Evolutionary conservation across 2,888 invertebrate genomes (phyloP), one percentile per base, ranked within the genome.

Genomic region (Hybos culiciformis): DNA sequence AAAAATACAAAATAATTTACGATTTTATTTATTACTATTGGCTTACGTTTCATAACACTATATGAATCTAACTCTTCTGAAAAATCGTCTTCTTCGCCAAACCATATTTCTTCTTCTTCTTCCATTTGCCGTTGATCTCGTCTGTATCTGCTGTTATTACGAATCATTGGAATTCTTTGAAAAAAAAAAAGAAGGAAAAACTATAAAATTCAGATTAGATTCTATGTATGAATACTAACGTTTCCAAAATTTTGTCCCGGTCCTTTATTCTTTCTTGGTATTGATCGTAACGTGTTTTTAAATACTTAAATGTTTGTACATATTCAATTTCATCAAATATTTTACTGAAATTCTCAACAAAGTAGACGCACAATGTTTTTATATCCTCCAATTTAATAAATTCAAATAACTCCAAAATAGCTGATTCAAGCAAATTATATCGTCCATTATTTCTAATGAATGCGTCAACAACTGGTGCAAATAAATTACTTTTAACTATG

Each of bases 81-180:
- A 50, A 85, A 80, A 61, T 91, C 92, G 61, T 94, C 94, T 51
- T 96, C 96, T 56, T 93, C 92, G 61, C 93, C 92, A 68, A 96
- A 96, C 94, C 94, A 97, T 80, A 93, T 88, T 69, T 96, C 96
- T 61, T 97, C 96, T 56, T 96, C 96, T 60, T 96, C 94, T 51
- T 97, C 96, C 57, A 93, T 76, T 63, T 91, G 85, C 43, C 94
- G 76, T 54, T 90, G 87, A 69, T 96, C 94, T 49, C 93, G 78
- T 49, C 94, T 74, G 68, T 85, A 93, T 52, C 94, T 77, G 43
- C 55, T 58, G 59, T 54, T 57, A 53, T 75, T 78, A 51, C 88
- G 75, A 53, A 92, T 71, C 57, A 91, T 80, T 45, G 90, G 64
- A 52, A 66, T 55, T 49, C 59, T 58, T 39, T 40, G 49, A 48